These are phyloP conservation scores for Melikaiella ostensackeni DNA, from an alignment of 2,888 invertebrate genomes.

Conservation along the genomic window DNA sequence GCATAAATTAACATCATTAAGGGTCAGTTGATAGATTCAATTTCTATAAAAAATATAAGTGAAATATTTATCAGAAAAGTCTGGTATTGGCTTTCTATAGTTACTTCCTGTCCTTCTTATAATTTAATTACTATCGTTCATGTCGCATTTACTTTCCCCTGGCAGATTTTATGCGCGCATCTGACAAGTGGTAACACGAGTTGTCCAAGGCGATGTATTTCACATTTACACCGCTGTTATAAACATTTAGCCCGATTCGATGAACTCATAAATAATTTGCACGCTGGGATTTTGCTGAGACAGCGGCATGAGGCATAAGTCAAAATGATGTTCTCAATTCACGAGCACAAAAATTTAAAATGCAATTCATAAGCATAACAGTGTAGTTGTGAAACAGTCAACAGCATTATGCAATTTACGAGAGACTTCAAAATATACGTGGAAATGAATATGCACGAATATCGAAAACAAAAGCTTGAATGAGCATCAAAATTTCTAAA, in stretches of 20 bases:
- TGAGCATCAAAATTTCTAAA: neutral
- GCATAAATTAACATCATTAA: neutral
- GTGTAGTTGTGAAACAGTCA: slow-evolving; percentile 24
- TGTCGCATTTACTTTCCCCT: slow-evolving; percentile 25
- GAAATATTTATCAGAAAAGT: neutral
- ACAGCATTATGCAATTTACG: slow-evolving; percentile 30
- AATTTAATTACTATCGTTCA: slow-evolving; percentile 17
- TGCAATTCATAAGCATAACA: slow-evolving; percentile 19
- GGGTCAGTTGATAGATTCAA: neutral
- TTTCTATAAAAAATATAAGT: neutral
- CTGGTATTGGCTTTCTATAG: neutral
- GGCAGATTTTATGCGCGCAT: slow-evolving; percentile 21
- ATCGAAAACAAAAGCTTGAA: neutral
- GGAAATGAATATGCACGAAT: slow-evolving; percentile 7
- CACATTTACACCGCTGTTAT: neutral
- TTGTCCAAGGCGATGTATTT: slow-evolving; percentile 3
- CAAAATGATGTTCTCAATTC: slow-evolving; percentile 26
- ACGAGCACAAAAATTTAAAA: neutral
- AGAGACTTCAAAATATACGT: neutral
- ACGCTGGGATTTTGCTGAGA: slow-evolving; percentile 15
- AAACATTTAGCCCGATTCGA: slow-evolving; percentile 22
- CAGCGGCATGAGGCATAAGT: neutral
- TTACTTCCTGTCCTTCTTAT: neutral
- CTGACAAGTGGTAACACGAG: slow-evolving; percentile 19
- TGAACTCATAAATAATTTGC: slow-evolving; percentile 24